A percentile compares a stretch with the other conserved stretches of the same genome.
Evolutionary conservation across 2,888 invertebrate genomes (phyloP).

Genomic region (Aphidius colemani): DNA sequence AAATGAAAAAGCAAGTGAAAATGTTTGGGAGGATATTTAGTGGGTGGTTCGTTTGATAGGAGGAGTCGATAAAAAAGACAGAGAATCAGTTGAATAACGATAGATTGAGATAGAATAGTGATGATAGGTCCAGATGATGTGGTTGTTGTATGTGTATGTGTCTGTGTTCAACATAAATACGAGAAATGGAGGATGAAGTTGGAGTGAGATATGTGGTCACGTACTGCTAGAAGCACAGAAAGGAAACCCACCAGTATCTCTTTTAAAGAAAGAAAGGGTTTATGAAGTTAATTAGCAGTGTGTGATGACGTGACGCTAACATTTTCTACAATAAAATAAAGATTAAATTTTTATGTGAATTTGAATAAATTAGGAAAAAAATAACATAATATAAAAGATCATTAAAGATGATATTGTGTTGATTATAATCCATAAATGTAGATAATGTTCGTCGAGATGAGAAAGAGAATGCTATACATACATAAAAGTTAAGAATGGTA

Average conservation of each 20-base stretch:
- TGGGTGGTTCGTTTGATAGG: slow-evolving; percentile 14
- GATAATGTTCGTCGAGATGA: background rate
- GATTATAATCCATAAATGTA: background rate
- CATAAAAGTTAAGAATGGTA: slow-evolving; percentile 40
- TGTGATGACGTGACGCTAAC: slow-evolving; percentile 41
- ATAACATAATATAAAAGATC: slow-evolving; percentile 14
- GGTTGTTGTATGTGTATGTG: background rate
- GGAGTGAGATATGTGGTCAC: slow-evolving; percentile 33
- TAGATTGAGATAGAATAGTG: slow-evolving; percentile 6
- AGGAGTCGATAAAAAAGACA: slow-evolving; percentile 5
- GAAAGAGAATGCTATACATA: background rate
- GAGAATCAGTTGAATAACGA: slow-evolving; percentile 11
- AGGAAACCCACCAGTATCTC: slow-evolving; percentile 25
- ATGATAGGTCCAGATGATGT: slow-evolving; percentile 16
- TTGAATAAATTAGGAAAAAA: slow-evolving; percentile 30
- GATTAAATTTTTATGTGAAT: slow-evolving; percentile 12
- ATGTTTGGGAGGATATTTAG: background rate
- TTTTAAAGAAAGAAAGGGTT: slow-evolving; percentile 35
- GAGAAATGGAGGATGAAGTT: slow-evolving; percentile 15
- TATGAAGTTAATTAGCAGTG: slow-evolving; percentile 46
- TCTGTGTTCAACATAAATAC: background rate
- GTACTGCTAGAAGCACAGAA: slow-evolving; percentile 32
- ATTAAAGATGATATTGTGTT: slow-evolving; percentile 10
- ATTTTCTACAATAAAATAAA: background rate
- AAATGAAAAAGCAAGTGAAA: slow-evolving; percentile 11